A percentile compares a stretch with the other conserved stretches of the same genome.
Conservation (phyloP, 2,113 vertebrate species). For the Orthochromis indermauri region DNA sequence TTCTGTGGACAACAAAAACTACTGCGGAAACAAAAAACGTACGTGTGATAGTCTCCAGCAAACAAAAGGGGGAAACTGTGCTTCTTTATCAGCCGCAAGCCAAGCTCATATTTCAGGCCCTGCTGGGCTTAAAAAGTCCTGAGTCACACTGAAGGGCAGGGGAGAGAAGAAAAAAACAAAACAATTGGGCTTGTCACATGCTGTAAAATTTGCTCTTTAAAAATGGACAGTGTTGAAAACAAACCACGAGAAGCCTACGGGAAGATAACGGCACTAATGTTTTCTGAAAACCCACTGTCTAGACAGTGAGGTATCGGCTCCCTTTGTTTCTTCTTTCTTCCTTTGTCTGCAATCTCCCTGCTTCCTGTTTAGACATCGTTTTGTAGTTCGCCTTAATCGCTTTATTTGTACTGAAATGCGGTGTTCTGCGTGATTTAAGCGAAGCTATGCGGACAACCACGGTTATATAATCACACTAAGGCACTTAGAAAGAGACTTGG, state of each 20-base stretch:
- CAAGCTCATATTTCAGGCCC: slow-evolving; percentile 58
- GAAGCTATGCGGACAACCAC: not conserved
- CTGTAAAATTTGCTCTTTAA: not conserved
- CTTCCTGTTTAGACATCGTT: slow-evolving; percentile 59
- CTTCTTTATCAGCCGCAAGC: slow-evolving; percentile 2
- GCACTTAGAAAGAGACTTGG: not conserved
- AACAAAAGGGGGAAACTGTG: slow-evolving; percentile 19
- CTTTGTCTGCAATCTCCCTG: slow-evolving; percentile 62
- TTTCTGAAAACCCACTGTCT: slow-evolving; percentile 25
- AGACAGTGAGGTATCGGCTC: slow-evolving; percentile 43
- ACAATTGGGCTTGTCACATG: not conserved
- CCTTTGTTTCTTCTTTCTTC: slow-evolving; percentile 65
- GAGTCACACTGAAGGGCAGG: slow-evolving; percentile 55
- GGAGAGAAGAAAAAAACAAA: not conserved
- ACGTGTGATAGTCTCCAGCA: not conserved
- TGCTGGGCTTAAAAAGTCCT: slow-evolving; percentile 53
- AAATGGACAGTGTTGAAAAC: not conserved
- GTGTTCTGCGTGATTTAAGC: not conserved
- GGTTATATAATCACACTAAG: slow-evolving; percentile 23
- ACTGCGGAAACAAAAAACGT: not conserved
- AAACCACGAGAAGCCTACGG: not conserved
- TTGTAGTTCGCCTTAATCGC: not conserved
- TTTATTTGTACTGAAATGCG: not conserved
- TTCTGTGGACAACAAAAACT: not conserved
- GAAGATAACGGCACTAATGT: not conserved